Conservation (phyloP, 2,797 vertebrate species). For the Poecilia picta region DNA sequence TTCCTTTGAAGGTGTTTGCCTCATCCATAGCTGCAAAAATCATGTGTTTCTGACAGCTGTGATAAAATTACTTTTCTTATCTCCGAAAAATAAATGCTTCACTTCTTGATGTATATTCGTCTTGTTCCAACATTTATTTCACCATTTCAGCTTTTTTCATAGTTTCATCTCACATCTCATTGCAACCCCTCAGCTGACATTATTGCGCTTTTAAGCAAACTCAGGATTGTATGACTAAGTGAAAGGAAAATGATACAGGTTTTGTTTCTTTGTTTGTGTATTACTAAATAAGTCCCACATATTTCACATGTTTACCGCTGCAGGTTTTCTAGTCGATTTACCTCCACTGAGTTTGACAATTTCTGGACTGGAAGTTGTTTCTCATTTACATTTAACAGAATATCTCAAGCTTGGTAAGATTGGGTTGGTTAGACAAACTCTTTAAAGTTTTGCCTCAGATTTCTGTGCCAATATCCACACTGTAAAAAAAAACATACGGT, state of each 20-base stretch:
- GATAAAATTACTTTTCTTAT: slow-evolving; percentile 4
- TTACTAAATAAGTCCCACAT: background rate
- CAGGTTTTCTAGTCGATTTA: background rate
- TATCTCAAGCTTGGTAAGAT: background rate
- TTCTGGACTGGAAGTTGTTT: background rate
- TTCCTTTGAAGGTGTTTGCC: slow-evolving; percentile 23
- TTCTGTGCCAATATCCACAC: background rate
- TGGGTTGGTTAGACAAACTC: background rate
- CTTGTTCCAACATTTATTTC: background rate
- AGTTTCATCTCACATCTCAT: background rate
- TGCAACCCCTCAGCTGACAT: background rate
- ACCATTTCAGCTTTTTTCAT: background rate
- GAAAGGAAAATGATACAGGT: background rate
- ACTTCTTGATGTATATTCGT: background rate
- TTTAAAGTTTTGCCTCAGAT: background rate
- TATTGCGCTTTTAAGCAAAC: background rate
- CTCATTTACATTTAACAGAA: background rate
- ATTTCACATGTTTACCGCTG: background rate
- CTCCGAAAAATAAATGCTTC: background rate
- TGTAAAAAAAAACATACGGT: too few relatives aligned
- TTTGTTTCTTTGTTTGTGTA: background rate
- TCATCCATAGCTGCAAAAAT: slow-evolving; percentile 16
- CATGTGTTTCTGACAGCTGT: slow-evolving; percentile 4
- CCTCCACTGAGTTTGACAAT: background rate
- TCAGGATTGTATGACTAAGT: background rate